Evolutionary conservation across 2,113 vertebrate genomes (phyloP), one percentile per base, ranked within the genome.

Genomic region (Dascyllus trimaculatus): DNA sequence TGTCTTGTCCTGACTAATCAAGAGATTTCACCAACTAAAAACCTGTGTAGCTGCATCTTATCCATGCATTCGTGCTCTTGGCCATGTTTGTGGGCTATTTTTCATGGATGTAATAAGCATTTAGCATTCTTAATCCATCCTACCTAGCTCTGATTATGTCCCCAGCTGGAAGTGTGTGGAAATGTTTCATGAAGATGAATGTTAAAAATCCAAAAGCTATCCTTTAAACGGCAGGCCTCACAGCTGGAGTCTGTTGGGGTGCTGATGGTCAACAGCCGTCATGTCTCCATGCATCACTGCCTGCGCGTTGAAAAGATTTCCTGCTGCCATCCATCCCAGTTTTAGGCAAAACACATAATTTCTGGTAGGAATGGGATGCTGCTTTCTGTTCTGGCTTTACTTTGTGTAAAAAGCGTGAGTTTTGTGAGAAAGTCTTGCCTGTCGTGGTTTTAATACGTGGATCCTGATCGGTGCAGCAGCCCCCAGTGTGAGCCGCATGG

Each of bases 231-330:
- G 18, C 29, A 49, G 60, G 18, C 64, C 43, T 62, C 70, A 19
- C 69, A 49, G 26, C 22, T 4, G 40, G 17, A 32, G 49, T 62
- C 54, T 49, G 51, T 19, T 45, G 35, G 35, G 51, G 21, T 46
- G 25, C 21, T 25, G 73, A 68, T 43, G 54, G 59, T 43, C 71
- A 76, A 15, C 49, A 69, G 51, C 58, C 26, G 6, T 67, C 74
- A 53, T 66, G 75, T 76, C 69, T 59, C 53, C 78, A 63, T 24
- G 75, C 64, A 45, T 72, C 43, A 25, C 63, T 46, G 46, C 73
- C 25, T 19, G 48, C 56, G 53, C 10, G 4, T 54, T 18, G 29
- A 52, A 35, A 53, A 78, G 32, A 66, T 76, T 49, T 78, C 40
- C 29, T 48, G 52, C 71, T 60, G 51, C 69, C 64, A 22, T 73